Evolutionary conservation across 2,888 invertebrate genomes (phyloP), one percentile per base, ranked within the genome.

Genomic region (Onthophagus sagittarius): DNA sequence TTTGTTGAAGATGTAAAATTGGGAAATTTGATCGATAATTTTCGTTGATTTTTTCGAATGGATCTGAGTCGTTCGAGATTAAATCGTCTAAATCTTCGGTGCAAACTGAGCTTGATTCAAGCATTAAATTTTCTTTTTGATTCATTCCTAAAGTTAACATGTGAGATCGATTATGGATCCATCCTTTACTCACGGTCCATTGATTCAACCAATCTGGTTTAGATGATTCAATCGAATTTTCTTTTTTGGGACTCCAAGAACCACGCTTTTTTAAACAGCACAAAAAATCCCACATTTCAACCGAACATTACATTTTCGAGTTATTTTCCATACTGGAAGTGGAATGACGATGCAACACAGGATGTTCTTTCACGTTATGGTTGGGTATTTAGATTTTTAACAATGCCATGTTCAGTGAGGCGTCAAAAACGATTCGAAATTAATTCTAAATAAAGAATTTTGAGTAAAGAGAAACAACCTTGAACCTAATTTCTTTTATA

Each of bases 151-250:
- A 76, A 62, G 79, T 79, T 14, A 85, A 76, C 75, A 85, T 77
- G 78, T 84, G 84, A 7, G 82, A 82, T 70, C 83, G 79, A 75
- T 85, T 85, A 74, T 85, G 85, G 74, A 85, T 83, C 86, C 86
- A 86, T 0, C 85, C 86, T 75, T 85, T 86, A 73, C 85, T 85
- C n/a, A 86, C 85, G 0, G 86, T 86, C 86, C 86, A 86, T 76
- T 86, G 85, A 73, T 85, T 85, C 64, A 84, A 75, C 85, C 85
- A 85, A 74, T 83, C 84, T 0, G 84, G 84, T 78, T 82, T 83
- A 6, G 72, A n/a, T n/a, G 71, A 53, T 53, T 53, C 2, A 1
- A 1, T 53, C 1, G 11, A n/a, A n/a, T n/a, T n/a, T 3, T 74
- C 31, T 63, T 65, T 65, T 39, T 76, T 69, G 9, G 80, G 84